Conservation (phyloP, 2,797 vertebrate genomes). For the Sternarchorhynchus goeldii region DNA sequence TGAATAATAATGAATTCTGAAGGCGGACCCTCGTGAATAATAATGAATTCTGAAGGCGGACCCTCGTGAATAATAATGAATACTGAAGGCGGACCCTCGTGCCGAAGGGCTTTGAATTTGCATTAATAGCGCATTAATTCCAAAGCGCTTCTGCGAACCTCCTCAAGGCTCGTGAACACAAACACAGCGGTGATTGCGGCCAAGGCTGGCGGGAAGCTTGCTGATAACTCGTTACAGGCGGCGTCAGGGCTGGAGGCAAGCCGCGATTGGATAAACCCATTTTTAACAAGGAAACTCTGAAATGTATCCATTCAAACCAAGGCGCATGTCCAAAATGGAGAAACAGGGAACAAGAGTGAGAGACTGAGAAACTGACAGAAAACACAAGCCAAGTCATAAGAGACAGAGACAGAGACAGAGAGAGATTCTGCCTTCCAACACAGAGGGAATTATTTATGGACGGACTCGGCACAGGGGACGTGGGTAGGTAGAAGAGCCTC, state of each 20-base stretch:
- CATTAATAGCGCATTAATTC: conserved; percentile 19
- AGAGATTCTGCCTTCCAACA: conserved; percentile 4
- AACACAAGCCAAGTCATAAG: too few species aligned
- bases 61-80: not conserved
- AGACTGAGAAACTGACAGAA: not conserved
- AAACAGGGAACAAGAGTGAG: not conserved
- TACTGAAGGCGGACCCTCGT: not conserved
- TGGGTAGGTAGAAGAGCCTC: conserved; percentile 31
- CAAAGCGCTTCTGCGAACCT: not conserved
- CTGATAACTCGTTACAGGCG: not conserved
- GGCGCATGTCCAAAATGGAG: not conserved
- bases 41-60: conserved; percentile 9
- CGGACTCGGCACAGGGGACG: conserved; percentile 31
- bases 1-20: conserved; percentile 27
- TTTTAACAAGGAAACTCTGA: not conserved
- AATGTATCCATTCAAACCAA: not conserved
- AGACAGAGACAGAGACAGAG: too few species aligned
- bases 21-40: not conserved
- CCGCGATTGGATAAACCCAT: not conserved
- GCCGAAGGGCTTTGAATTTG: not conserved
- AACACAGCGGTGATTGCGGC: not conserved
- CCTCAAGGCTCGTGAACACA: conserved; percentile 4
- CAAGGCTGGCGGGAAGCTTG: not conserved
- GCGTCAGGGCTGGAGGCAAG: not conserved
- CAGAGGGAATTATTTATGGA: conserved; percentile 48